Evolutionary conservation across 2,888 invertebrate species (phyloP).

Genomic region (Cosmopolites sordidus): DNA sequence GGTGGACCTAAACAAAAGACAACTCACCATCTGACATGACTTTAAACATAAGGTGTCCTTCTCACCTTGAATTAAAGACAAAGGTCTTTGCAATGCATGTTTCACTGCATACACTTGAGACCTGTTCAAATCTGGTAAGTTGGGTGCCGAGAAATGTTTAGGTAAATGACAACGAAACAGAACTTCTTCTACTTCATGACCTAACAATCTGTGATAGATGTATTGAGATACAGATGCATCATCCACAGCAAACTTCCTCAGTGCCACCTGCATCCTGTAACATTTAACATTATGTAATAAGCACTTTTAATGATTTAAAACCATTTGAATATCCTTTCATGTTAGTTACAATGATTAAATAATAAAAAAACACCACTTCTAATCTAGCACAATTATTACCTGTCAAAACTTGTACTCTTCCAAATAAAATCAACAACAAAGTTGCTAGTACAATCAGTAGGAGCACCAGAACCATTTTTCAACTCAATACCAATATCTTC

Average conservation of each 20-base stretch:
- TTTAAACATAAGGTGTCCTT: too few species aligned
- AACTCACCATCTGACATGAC: conserved; percentile 47
- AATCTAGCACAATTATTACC: conserved; percentile 50
- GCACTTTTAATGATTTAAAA: neutral
- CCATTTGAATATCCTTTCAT: too few species aligned
- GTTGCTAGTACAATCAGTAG: conserved; percentile 89
- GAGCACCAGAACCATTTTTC: conserved; percentile 87
- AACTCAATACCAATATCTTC: conserved; percentile 98
- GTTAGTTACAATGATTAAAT: too few species aligned
- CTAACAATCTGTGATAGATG: conserved; percentile 94
- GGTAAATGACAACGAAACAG: conserved; percentile 88
- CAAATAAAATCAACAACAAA: conserved; percentile 99
- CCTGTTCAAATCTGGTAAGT: conserved; percentile 94
- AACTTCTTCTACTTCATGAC: conserved; percentile 92
- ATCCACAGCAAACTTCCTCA: conserved; percentile 93
- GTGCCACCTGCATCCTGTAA: conserved; percentile 86
- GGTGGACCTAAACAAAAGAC: conserved; percentile 16
- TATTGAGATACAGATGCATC: conserved; percentile 95
- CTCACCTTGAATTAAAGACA: conserved; percentile 95
- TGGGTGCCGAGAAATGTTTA: conserved; percentile 95
- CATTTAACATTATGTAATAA: too few species aligned
- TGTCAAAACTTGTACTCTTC: conserved; percentile 98
- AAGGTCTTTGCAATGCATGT: conserved; percentile 91
- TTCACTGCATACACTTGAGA: conserved; percentile 98
- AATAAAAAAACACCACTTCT: neutral